These are phyloP conservation scores for Encarsia formosa DNA, from an alignment of 2,888 invertebrate genomes.

Conservation along the genomic window DNA sequence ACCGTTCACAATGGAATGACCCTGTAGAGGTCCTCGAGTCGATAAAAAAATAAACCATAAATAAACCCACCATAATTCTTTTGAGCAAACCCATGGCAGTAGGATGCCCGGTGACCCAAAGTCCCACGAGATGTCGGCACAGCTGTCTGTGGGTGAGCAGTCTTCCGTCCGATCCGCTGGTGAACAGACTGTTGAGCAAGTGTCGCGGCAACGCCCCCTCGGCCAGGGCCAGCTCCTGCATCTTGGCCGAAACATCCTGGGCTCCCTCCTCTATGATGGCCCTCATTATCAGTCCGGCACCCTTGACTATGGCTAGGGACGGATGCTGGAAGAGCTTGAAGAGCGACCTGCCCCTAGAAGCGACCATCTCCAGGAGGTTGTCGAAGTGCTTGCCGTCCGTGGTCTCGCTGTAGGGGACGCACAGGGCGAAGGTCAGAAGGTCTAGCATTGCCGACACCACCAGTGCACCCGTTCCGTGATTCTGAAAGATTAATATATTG, in stretches of 20 bases:
- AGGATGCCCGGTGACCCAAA: constrained; percentile 95
- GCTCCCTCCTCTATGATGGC: constrained; percentile 98
- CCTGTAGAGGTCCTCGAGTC: no score
- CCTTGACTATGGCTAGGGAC: constrained; percentile 96
- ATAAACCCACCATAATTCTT: constrained; percentile 72
- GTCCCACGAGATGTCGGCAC: constrained; percentile 86
- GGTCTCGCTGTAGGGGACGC: constrained; percentile 98
- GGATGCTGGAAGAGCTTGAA: constrained; percentile 95
- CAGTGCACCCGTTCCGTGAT: constrained; percentile 88
- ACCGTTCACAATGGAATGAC: no score
- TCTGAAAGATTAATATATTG: constrained; percentile 54
- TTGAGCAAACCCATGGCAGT: constrained; percentile 82
- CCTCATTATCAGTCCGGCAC: constrained; percentile 94
- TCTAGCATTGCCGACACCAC: constrained; percentile 98
- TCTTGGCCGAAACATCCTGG: constrained; percentile 82
- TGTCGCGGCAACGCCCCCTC: constrained; percentile 96
- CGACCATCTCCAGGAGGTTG: constrained; percentile 87
- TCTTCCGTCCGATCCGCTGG: constrained; percentile 72
- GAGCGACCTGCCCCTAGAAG: constrained; percentile 82
- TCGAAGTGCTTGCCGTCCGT: constrained; percentile 97
- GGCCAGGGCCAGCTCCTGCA: constrained; percentile 93
- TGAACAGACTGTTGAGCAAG: constrained; percentile 84
- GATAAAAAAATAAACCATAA: not conserved
- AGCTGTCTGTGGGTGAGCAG: constrained; percentile 85
- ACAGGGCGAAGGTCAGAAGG: constrained; percentile 94